Percentiles rank a stretch among this genome's conserved stretches.
phyloP scores from a whole-genome alignment of 37 sponge, comb jelly and placozoan species.

The Lycopodina hypogea region DNA sequence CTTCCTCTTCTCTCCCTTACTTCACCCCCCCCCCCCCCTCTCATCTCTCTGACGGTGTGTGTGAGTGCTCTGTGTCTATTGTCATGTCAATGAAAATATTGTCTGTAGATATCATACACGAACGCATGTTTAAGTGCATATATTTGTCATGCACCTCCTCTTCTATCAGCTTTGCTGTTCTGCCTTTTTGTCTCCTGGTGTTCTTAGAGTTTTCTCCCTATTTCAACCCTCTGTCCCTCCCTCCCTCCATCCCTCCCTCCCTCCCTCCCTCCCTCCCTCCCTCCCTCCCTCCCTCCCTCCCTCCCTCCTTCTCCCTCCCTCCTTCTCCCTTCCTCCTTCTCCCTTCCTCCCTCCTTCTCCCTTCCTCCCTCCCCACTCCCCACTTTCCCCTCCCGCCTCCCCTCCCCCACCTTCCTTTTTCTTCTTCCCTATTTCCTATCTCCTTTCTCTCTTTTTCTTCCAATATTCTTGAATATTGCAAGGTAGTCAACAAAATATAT shows the following conservation, averaged over 20 bases:
- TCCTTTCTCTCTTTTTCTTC: neutral
- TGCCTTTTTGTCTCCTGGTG: too few relatives aligned
- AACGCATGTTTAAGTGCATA: too few relatives aligned
- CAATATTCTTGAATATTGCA: too few relatives aligned
- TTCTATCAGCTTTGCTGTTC: too few relatives aligned
- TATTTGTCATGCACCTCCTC: too few relatives aligned
- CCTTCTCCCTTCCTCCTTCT: neutral
- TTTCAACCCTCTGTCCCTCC: too few relatives aligned
- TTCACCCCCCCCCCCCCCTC: neutral
- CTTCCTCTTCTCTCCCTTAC: neutral
- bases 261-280: neutral
- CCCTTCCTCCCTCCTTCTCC: neutral
- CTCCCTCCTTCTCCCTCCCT: neutral
- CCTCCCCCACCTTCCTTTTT: neutral
- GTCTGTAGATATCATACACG: too few relatives aligned
- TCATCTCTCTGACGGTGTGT: too few relatives aligned
- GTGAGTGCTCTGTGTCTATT: too few relatives aligned
- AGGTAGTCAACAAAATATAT: too few relatives aligned
- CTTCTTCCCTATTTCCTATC: neutral
- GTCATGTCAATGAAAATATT: too few relatives aligned
- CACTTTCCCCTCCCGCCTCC: neutral
- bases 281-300: neutral
- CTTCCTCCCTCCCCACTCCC: neutral
- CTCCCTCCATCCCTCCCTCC: neutral
- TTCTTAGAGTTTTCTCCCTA: too few relatives aligned